Evolutionary conservation across 1,140 invertebrate genomes (phyloP).

Genomic region (Watersipora subatra): DNA sequence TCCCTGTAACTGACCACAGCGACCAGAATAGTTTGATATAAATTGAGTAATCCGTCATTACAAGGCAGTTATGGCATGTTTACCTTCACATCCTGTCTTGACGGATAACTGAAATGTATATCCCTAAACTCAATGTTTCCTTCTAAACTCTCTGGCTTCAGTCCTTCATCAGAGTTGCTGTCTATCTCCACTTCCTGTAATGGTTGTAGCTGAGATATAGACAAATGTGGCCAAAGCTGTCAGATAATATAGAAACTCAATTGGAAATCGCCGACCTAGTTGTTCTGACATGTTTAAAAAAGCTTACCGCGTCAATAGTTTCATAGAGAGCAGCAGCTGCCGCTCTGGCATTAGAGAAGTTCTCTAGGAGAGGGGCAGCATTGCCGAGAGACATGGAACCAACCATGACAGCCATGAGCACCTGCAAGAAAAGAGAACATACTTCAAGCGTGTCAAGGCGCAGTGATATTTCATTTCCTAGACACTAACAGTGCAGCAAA

Average conservation of each 20-base stretch:
- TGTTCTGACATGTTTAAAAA: too few species aligned
- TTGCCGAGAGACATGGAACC: slow-evolving; percentile 68
- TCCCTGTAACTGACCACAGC: too few species aligned
- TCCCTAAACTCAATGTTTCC: slow-evolving; percentile 61
- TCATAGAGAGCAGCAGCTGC: slow-evolving; percentile 61
- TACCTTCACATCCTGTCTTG: slow-evolving; percentile 51
- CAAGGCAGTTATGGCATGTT: too few species aligned
- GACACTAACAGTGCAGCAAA: too few species aligned
- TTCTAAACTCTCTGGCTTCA: slow-evolving; percentile 47
- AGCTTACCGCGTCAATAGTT: slow-evolving; percentile 56
- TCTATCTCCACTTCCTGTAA: slow-evolving; percentile 51
- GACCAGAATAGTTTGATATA: too few species aligned
- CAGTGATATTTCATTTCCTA: too few species aligned
- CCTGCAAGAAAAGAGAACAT: slow-evolving; percentile 12
- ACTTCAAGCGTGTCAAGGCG: too few species aligned
- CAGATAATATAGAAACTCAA: too few species aligned
- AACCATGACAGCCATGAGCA: slow-evolving; percentile 52
- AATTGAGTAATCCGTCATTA: too few species aligned
- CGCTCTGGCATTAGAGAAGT: slow-evolving; percentile 59
- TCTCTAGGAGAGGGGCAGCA: slow-evolving; percentile 63
- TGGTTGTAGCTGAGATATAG: too few species aligned
- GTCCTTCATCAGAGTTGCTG: slow-evolving; percentile 47
- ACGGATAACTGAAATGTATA: slow-evolving; percentile 57
- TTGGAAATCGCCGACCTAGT: too few species aligned
- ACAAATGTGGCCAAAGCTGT: too few species aligned